Evolutionary conservation across 2,797 vertebrate genomes (phyloP).

Genomic region (Lagorchestes hirsutus): DNA sequence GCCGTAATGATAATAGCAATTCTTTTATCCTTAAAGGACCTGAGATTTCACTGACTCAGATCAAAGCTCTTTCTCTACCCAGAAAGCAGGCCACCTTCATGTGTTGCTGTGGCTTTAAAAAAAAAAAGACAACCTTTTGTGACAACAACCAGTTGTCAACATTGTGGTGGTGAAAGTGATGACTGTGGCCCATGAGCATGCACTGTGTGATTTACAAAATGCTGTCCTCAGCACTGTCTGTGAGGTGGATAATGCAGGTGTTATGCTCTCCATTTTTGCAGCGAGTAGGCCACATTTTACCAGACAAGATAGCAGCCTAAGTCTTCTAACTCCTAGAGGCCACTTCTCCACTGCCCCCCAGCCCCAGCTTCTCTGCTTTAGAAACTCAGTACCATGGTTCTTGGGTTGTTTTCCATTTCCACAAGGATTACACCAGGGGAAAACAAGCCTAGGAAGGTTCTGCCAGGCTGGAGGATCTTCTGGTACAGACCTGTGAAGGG

Average conservation of each 20-base stretch:
- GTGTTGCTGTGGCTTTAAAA: neutral
- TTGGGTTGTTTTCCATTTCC: neutral
- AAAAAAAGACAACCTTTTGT: neutral
- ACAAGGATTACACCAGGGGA: neutral
- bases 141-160: neutral
- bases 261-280: neutral
- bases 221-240: neutral
- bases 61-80: neutral
- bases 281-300: neutral
- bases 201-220: neutral
- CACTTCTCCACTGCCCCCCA: neutral
- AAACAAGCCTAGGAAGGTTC: neutral
- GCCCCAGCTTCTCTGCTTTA: neutral
- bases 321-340: neutral
- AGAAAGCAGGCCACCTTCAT: neutral
- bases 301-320: neutral
- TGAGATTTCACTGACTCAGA: neutral
- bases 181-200: neutral
- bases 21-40: neutral
- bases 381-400: neutral
- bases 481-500: neutral
- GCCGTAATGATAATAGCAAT: neutral
- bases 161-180: neutral
- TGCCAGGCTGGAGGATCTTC: neutral
- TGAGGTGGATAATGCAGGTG: neutral